Percentiles rank a stretch among this genome's conserved stretches.
Evolutionary conservation across 2,888 invertebrate genomes (phyloP).

Genomic region (Syrphus vitripennis): DNA sequence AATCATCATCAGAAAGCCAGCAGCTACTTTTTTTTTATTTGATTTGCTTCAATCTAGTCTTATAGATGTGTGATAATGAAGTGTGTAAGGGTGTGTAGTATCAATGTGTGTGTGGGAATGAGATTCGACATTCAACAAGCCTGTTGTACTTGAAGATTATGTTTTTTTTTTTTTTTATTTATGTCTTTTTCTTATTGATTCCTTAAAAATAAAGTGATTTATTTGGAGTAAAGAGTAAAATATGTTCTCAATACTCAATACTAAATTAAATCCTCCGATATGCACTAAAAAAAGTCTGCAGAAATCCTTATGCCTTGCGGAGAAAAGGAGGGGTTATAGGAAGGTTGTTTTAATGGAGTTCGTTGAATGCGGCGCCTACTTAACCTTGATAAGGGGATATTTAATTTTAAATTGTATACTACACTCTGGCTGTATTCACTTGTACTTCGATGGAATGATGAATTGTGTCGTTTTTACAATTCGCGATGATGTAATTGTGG

Average conservation of each 20-base stretch:
- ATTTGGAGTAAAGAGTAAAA: slow-evolving; percentile 1
- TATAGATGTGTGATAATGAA: slow-evolving; percentile 40
- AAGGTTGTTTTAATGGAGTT: background rate
- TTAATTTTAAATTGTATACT: slow-evolving; percentile 18
- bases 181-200: slow-evolving; percentile 19
- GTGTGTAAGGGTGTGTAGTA: slow-evolving; percentile 13
- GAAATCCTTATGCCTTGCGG: background rate
- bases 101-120: slow-evolving; percentile 47
- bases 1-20: slow-evolving; percentile 59
- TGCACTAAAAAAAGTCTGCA: background rate
- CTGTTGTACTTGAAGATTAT: slow-evolving; percentile 66
- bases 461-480: slow-evolving; percentile 26
- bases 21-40: slow-evolving; percentile 51
- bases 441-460: background rate
- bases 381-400: background rate
- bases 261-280: background rate
- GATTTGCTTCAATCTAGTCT: slow-evolving; percentile 49
- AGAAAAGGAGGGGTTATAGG: background rate
- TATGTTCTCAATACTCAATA: background rate
- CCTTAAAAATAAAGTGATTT: slow-evolving; percentile 33
- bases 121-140: slow-evolving; percentile 70
- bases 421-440: background rate
- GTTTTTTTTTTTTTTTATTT: slow-evolving; percentile 45
- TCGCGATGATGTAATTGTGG: slow-evolving; percentile 60
- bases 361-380: background rate